Evolutionary conservation across 2,797 vertebrate species (phyloP), one percentile per base, ranked within the genome.

Genomic region (Rousettus madagascariensis): DNA sequence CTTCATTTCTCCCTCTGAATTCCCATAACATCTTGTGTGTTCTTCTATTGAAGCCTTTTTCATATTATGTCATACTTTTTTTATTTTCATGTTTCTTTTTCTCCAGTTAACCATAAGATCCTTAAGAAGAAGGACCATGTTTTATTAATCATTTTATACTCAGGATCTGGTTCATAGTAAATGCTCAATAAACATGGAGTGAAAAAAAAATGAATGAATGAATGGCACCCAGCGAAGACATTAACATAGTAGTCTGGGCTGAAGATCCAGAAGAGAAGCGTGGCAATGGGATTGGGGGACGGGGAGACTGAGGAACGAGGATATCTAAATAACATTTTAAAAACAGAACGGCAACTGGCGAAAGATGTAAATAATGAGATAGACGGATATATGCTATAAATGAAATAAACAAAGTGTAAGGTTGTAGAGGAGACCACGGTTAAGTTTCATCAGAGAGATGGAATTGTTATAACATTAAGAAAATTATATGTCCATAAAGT

Each of bases 401-500:
- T 77, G 43, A 86, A 71, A 63, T 63, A 36, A 68, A 59, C 30
- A 61, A 53, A 86, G 13, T n/a, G 24, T 53, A 78, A 43, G 9
- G 6, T 43, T 72, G 61, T 30, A 94, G 30, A 84, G 46, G 8
- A 65, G 65, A 85, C 59, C 61, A 53, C 20, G 7, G 69, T 57
- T 71, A 89, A 59, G 41, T 78, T 69, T 94, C 59, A 86, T 38
- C 20, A 77, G 77, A 94, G 24, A 89, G 17, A 82, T 65, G 28
- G 26, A 88, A 90, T 6, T 72, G 5, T 77, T 90, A 72, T 5
- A 83, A 83, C 49, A 86, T 72, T 78, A 83, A 90, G 38, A 77
- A 95, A 78, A 87, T 49, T 82, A 13, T 38, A 86, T 61, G 13
- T n/a, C 51, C 94, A 87, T 61, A 90, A 89, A 92, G 80, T 30